Percentiles rank a stretch among this genome's conserved stretches.
Evolutionary conservation across 1,140 invertebrate genomes (phyloP).

Genomic region (Drosophila nannoptera): DNA sequence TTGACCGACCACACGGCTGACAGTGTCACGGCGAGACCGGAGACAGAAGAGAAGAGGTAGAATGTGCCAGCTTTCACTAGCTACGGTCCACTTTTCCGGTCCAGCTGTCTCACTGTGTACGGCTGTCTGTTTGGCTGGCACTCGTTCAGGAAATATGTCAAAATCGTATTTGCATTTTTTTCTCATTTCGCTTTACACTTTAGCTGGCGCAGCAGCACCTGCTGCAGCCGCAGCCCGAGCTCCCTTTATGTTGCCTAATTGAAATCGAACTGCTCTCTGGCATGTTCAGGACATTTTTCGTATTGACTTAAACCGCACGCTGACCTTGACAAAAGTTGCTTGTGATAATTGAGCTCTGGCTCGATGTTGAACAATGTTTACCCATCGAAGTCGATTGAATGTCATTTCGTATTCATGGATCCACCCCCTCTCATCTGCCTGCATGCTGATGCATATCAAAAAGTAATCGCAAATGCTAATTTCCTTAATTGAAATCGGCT

Average conservation of each 20-base stretch:
- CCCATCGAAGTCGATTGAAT: slow-evolving; percentile 7
- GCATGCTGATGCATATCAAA: background rate
- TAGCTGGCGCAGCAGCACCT: slow-evolving; percentile 18
- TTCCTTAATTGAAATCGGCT: slow-evolving; percentile 23
- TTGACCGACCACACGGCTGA: slow-evolving; percentile 41
- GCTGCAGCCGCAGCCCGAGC: background rate
- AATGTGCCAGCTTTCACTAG: slow-evolving; percentile 16
- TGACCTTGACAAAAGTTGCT: slow-evolving; percentile 20
- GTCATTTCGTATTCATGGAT: background rate
- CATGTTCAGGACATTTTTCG: background rate
- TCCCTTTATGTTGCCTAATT: slow-evolving; percentile 40
- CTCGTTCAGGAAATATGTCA: slow-evolving; percentile 57
- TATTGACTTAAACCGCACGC: slow-evolving; percentile 8
- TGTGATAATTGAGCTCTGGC: background rate
- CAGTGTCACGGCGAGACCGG: background rate
- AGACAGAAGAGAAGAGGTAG: background rate
- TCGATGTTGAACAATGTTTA: background rate
- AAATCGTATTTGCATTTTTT: slow-evolving; percentile 63
- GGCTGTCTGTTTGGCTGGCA: slow-evolving; percentile 17
- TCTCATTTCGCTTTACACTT: slow-evolving; percentile 5
- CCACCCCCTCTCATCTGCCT: background rate
- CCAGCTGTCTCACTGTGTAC: background rate
- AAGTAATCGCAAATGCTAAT: slow-evolving; percentile 15
- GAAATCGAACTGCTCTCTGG: slow-evolving; percentile 45
- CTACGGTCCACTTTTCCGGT: slow-evolving; percentile 4